Base-by-base conservation (phyloP, 2,113 vertebrate genomes). In the Prunella fulvescens region DNA sequence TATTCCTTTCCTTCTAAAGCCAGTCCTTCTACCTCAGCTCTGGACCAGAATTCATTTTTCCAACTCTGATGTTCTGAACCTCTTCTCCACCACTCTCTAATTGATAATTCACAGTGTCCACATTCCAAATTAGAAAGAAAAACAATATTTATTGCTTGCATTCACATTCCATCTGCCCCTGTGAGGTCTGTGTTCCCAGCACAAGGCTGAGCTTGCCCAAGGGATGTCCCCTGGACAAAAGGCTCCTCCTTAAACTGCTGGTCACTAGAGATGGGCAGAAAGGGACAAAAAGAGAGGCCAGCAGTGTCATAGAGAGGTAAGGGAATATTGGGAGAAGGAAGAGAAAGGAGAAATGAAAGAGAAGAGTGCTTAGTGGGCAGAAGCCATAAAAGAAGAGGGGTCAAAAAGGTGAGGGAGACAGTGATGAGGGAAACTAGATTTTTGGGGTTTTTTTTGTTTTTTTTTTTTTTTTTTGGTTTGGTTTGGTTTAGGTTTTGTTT, bases 221-320 rank as follows among this genome's bases (percentile, higher is more conserved):
- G n/a, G n/a, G 25, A 31, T n/a, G 12, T 57, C 8, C 7, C 18
- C 37, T 60, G 48, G 18, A 31, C 11, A 16, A 14, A 42, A 48
- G 14, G 15, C 31, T 91, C 35, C 40, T 28, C 26, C 23, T 44
- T 54, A 37, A 62, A 56, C 9, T 73, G 28, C 0, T 66, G 37
- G 17, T 9, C 10, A 26, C 7, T 11, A 15, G 39, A 76, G 19
- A 19, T 5, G 17, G 15, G 20, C 31, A 84, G 62, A 72, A 83
- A 28, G 18, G 33, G 5, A 14, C 18, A 39, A 53, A 40, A 1
- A 2, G 5, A 10, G 10, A 31, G n/a, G 20, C 5, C 1, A 8
- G 13, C 9, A 48, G 47, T 35, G 8, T 31, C 31, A 2, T 39
- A 44, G 71, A 26, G 19, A 51, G 67, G 12, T 60, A 35, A 61